Percentiles rank a stretch among this genome's conserved stretches.
These are phyloP conservation scores for Carapus acus DNA, from an alignment of 2,797 vertebrate species.

Conservation along the genomic window DNA sequence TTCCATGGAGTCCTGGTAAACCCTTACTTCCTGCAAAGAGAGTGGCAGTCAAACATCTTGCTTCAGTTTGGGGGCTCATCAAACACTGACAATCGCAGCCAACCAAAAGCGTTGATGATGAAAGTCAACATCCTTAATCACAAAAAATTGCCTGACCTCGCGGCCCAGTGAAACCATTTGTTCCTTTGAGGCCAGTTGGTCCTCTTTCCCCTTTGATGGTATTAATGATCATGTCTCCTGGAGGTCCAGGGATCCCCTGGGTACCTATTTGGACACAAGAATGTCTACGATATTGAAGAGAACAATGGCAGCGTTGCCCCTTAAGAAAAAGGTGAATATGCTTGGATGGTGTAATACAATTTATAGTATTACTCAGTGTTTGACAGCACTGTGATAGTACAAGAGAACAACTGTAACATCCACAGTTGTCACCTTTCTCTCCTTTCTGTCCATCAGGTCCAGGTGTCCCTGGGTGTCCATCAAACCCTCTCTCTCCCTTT, in stretches of 20 bases:
- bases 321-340: too few species aligned
- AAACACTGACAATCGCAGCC: too few species aligned
- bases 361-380: too few species aligned
- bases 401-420: too few species aligned
- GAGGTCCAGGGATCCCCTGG: conserved; percentile 42
- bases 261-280: conserved; percentile 44
- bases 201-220: conserved; percentile 50
- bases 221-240: conserved; percentile 31
- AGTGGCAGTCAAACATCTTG: neutral
- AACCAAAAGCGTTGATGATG: too few species aligned
- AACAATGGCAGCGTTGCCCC: too few species aligned
- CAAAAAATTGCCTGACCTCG: conserved; percentile 52
- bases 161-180: conserved; percentile 51
- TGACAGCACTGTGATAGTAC: too few species aligned
- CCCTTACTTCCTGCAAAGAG: conserved; percentile 63
- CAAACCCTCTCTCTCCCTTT: conserved; percentile 45
- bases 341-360: too few species aligned
- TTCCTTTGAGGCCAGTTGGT: conserved; percentile 31
- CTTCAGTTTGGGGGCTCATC: too few species aligned
- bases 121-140: too few species aligned
- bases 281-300: neutral
- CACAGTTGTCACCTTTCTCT: conserved; percentile 57
- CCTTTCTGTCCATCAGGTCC: conserved; percentile 62
- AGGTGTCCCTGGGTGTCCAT: conserved; percentile 42
- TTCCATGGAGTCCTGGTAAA: conserved; percentile 36